These are phyloP conservation scores for Chlorocebus sabaeus DNA, from an alignment of 2,113 vertebrate genomes.

Conservation along the genomic window DNA sequence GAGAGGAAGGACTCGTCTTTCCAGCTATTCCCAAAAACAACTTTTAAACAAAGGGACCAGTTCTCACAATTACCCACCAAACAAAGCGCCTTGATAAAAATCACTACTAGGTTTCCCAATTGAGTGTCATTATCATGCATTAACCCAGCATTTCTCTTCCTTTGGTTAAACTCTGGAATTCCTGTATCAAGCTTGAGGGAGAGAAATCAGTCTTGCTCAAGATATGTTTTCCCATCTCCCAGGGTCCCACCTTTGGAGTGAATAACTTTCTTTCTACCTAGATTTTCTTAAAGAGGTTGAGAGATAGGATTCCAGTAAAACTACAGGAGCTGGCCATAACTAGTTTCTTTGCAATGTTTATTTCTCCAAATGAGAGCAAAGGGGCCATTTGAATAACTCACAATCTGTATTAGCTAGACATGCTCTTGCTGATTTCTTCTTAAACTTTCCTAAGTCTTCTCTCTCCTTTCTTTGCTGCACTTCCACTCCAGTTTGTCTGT, in stretches of 20 bases:
- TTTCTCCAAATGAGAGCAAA: conserved; percentile 41
- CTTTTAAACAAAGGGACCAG: conserved; percentile 14
- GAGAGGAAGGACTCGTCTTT: neutral
- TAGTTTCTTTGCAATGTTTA: neutral
- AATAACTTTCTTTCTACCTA: conserved; percentile 37
- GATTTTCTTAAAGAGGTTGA: conserved; percentile 27
- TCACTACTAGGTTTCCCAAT: neutral
- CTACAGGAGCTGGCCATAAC: neutral
- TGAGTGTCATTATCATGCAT: neutral
- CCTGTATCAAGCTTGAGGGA: neutral
- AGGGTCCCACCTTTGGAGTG: neutral
- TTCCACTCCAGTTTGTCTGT: conserved; percentile 41
- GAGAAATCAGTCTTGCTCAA: neutral
- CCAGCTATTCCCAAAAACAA: neutral
- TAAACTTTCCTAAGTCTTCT: neutral
- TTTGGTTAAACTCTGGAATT: conserved; percentile 39
- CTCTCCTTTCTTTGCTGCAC: conserved; percentile 15
- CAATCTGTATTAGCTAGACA: conserved; percentile 30
- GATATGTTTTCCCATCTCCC: neutral
- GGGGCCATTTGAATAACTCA: neutral
- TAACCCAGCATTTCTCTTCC: neutral
- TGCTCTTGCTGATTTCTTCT: conserved; percentile 28
- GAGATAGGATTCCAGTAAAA: neutral
- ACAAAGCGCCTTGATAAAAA: conserved; percentile 34
- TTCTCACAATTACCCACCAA: conserved; percentile 13